Conservation (phyloP, 2,888 invertebrate genomes). For the Drosophila phalerata region DNA sequence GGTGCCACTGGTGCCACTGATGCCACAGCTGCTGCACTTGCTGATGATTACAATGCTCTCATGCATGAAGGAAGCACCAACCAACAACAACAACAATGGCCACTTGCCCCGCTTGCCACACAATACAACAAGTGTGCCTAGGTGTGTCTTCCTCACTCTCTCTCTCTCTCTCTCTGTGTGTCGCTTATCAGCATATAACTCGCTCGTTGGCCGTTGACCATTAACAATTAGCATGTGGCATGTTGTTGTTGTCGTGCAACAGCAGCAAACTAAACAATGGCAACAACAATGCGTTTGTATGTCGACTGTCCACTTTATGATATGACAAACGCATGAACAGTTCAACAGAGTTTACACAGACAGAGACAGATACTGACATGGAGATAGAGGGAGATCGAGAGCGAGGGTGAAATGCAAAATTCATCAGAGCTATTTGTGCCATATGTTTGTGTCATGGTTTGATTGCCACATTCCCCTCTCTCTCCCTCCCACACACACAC, state of each 20-base stretch:
- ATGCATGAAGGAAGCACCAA: conserved; percentile 39
- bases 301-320: conserved; percentile 44
- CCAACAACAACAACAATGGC: conserved; percentile 4
- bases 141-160: background rate
- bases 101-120: conserved; percentile 4
- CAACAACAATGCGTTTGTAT: conserved; percentile 43
- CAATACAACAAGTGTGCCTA: conserved; percentile 5
- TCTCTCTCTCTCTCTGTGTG: background rate
- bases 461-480: conserved; percentile 11
- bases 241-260: conserved; percentile 1
- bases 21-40: background rate
- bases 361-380: conserved; percentile 3
- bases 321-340: conserved; percentile 45
- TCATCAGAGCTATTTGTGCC: conserved; percentile 30
- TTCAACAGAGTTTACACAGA: conserved; percentile 26
- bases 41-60: conserved; percentile 34
- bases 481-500: background rate
- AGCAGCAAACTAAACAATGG: conserved; percentile 24
- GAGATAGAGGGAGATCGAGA: conserved; percentile 3
- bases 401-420: conserved; percentile 38
- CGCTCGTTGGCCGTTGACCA: conserved; percentile 14
- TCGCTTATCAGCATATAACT: conserved; percentile 22
- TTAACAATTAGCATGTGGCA: conserved; percentile 62
- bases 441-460: conserved; percentile 38
- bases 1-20: too few relatives aligned